A percentile compares a stretch with the other conserved stretches of the same genome.
Evolutionary conservation across 2,888 invertebrate genomes (phyloP).

Genomic region (Apodemia arnacis): DNA sequence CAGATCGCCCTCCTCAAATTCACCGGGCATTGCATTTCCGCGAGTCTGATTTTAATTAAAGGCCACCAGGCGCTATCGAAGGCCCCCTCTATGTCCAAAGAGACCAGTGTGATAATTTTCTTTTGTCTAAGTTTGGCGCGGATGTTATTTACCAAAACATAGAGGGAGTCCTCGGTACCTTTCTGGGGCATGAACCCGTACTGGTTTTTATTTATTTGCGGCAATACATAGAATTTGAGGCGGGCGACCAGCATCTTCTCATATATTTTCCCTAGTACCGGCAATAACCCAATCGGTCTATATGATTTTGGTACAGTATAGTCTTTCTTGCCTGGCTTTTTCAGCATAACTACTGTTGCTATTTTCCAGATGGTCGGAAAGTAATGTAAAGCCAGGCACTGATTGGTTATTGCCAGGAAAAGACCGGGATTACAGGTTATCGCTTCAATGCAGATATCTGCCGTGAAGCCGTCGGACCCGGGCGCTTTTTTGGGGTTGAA

Average conservation of each 20-base stretch:
- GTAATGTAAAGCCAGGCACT: conserved; percentile 46
- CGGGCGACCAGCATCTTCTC: conserved; percentile 10
- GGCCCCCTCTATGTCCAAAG: too few species aligned
- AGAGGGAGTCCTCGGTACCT: not conserved
- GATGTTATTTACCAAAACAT: not conserved
- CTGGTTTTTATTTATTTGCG: not conserved
- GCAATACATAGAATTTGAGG: not conserved
- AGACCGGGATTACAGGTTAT: conserved; percentile 8
- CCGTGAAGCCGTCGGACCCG: conserved; percentile 43
- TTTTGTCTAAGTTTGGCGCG: not conserved
- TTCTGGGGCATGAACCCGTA: conserved; percentile 12
- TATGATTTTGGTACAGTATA: conserved; percentile 26
- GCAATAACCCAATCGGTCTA: not conserved
- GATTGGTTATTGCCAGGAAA: conserved; percentile 47
- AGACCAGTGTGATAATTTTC: too few species aligned
- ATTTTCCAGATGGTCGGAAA: conserved; percentile 53
- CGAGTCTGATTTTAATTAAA: too few species aligned
- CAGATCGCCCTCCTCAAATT: not conserved
- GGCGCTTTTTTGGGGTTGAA: conserved; percentile 65
- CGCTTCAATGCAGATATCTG: conserved; percentile 37
- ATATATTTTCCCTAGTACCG: too few species aligned
- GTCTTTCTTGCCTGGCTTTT: conserved; percentile 63
- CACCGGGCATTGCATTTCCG: not conserved
- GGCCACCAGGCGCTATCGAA: too few species aligned
- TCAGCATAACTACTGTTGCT: conserved; percentile 51